These are phyloP conservation scores for Drosophila subsilvestris DNA, from an alignment of 2,888 invertebrate species.

Conservation along the genomic window DNA sequence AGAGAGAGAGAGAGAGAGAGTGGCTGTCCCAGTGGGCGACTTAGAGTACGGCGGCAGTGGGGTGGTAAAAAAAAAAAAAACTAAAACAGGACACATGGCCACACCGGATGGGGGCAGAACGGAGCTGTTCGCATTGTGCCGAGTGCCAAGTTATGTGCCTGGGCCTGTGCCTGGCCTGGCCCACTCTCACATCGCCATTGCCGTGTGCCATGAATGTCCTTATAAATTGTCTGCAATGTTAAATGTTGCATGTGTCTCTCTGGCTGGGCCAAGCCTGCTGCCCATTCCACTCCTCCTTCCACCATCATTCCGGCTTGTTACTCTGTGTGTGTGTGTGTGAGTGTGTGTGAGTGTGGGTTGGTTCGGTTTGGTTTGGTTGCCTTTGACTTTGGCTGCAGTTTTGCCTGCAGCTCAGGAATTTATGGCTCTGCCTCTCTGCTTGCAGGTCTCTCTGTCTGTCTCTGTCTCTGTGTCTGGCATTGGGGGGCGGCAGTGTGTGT, in stretches of 20 bases:
- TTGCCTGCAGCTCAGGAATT: slow-evolving; percentile 72
- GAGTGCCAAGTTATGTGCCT: slow-evolving; percentile 67
- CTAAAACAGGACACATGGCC: slow-evolving; percentile 53
- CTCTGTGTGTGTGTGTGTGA: slow-evolving; percentile 51
- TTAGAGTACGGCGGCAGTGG: not conserved
- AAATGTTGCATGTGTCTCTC: slow-evolving; percentile 75
- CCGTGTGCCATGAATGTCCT: slow-evolving; percentile 79
- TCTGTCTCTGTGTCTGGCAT: not conserved
- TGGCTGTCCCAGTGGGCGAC: not conserved
- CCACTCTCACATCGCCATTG: slow-evolving; percentile 44
- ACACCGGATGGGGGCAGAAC: slow-evolving; percentile 47
- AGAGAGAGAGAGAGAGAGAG: slow-evolving; percentile 6
- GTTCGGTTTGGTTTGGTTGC: slow-evolving; percentile 14
- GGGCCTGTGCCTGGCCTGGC: slow-evolving; percentile 41
- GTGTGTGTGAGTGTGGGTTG: slow-evolving; percentile 55
- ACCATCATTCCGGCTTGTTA: slow-evolving; percentile 4
- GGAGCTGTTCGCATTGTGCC: slow-evolving; percentile 62
- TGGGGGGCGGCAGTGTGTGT: slow-evolving; percentile 15
- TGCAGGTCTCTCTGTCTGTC: not conserved
- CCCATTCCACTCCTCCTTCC: not conserved
- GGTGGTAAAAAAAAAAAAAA: slow-evolving; percentile 22
- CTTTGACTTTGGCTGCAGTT: slow-evolving; percentile 41
- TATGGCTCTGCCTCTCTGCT: slow-evolving; percentile 64
- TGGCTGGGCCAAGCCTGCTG: slow-evolving; percentile 13
- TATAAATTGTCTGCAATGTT: slow-evolving; percentile 80